Evolutionary conservation across 2,888 invertebrate genomes (phyloP).

Genomic region (Drosophila suboccidentalis): DNA sequence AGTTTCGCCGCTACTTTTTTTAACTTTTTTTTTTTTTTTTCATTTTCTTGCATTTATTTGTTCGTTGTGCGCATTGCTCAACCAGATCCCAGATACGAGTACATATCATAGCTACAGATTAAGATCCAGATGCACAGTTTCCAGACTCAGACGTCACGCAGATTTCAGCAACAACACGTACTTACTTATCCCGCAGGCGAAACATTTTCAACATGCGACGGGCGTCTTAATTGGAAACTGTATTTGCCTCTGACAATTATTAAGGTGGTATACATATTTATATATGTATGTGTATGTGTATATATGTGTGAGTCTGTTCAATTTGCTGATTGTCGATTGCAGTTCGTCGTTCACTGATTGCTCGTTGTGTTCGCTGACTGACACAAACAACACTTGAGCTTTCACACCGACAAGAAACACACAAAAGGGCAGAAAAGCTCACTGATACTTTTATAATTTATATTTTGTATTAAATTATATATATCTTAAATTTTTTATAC

Average conservation of each 20-base stretch:
- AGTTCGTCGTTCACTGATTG: constrained; percentile 41
- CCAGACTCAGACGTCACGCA: constrained; percentile 21
- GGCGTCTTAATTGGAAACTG: constrained; percentile 76
- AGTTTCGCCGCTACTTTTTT: constrained; percentile 30
- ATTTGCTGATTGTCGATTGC: constrained; percentile 59
- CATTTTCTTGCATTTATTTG: constrained; percentile 13
- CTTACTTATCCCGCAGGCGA: constrained; percentile 53
- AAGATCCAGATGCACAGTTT: constrained; percentile 31
- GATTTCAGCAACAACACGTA: constrained; percentile 25
- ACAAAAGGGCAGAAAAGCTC: constrained; percentile 8
- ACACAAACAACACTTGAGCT: constrained; percentile 38
- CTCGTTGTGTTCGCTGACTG: constrained; percentile 34
- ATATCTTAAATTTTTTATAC: not conserved
- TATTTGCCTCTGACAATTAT: constrained; percentile 71
- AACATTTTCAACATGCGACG: constrained; percentile 49
- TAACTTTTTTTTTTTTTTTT: not conserved
- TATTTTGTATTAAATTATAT: not conserved
- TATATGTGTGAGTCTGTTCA: constrained; percentile 27
- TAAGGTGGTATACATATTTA: constrained; percentile 48
- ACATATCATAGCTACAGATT: constrained; percentile 17
- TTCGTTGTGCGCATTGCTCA: constrained; percentile 44
- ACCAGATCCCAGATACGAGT: constrained; percentile 27
- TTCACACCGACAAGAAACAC: constrained; percentile 20
- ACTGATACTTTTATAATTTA: constrained; percentile 4
- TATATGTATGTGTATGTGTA: not conserved